Percentiles rank a stretch among this genome's conserved stretches.
phyloP scores from a whole-genome alignment of 2,888 invertebrate genomes.

The Apodemia hepburni region DNA sequence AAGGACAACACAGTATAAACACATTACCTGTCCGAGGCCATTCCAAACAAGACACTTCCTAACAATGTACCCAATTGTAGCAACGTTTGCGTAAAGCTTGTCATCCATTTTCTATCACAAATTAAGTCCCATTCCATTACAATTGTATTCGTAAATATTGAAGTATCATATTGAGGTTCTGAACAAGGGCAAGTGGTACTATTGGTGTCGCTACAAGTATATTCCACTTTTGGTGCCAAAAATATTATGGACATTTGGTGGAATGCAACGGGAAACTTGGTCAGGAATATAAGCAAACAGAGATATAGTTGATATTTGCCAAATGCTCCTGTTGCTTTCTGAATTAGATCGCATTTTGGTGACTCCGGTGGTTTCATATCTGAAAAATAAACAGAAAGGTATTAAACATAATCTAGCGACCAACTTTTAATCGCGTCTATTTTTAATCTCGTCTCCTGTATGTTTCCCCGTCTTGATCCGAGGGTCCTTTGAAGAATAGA shows the following conservation, averaged over 20 bases:
- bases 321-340: conserved; percentile 66
- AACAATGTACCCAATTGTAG: conserved; percentile 88
- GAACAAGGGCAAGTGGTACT: conserved; percentile 76
- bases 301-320: conserved; percentile 74
- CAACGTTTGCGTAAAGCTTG: conserved; percentile 85
- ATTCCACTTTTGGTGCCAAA: conserved; percentile 62
- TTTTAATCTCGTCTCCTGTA: no score
- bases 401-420: neutral
- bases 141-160: conserved; percentile 84
- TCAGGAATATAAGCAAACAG: conserved; percentile 55
- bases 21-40: conserved; percentile 84
- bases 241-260: conserved; percentile 77
- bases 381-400: conserved; percentile 33
- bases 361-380: conserved; percentile 33
- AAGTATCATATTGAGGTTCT: conserved; percentile 81
- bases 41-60: conserved; percentile 87
- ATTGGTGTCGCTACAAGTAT: conserved; percentile 43
- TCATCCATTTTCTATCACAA: conserved; percentile 82
- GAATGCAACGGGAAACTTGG: conserved; percentile 71
- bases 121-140: conserved; percentile 88
- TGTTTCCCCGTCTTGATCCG: no score
- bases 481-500: no score
- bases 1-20: neutral
- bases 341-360: conserved; percentile 50
- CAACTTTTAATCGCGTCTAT: neutral